Percentiles rank a stretch among this genome's conserved stretches.
Evolutionary conservation across 2,797 vertebrate genomes (phyloP).

Genomic region (Eremophila alpestris): DNA sequence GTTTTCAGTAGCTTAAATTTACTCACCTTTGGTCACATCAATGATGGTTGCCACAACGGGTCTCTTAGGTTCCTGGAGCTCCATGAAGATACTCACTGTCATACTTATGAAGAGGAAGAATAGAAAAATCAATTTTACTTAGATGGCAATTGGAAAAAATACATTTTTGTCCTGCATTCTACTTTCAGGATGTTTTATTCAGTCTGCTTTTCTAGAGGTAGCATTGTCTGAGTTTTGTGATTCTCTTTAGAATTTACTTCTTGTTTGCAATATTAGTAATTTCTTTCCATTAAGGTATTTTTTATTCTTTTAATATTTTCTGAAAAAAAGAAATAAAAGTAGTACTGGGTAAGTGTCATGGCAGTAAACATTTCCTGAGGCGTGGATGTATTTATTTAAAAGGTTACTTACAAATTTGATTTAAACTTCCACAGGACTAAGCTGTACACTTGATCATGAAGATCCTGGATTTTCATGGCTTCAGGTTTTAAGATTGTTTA

Average conservation of each 20-base stretch:
- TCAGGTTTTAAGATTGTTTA: not conserved
- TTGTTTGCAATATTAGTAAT: not conserved
- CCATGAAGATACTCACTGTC: not conserved
- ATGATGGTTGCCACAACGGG: not conserved
- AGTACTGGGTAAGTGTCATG: not conserved
- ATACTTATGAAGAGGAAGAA: not conserved
- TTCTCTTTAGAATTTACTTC: not conserved
- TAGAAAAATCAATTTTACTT: constrained; percentile 19
- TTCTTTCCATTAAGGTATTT: not conserved
- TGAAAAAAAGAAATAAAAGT: not conserved
- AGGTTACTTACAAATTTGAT: not conserved
- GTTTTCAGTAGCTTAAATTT: constrained; percentile 48
- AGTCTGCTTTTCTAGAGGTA: not conserved
- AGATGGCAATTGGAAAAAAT: not conserved
- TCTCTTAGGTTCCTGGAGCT: not conserved
- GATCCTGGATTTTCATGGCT: not conserved
- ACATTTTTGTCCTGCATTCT: not conserved
- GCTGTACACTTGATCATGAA: not conserved
- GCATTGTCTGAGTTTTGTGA: not conserved
- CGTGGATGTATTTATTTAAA: not conserved
- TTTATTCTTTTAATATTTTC: not conserved
- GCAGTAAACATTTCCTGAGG: not conserved
- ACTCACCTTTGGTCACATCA: not conserved
- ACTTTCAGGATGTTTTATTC: constrained; percentile 9
- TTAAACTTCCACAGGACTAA: not conserved